Evolutionary conservation across 2,888 invertebrate species (phyloP), one percentile per base, ranked within the genome.

Genomic region (Lacanobia oleracea): DNA sequence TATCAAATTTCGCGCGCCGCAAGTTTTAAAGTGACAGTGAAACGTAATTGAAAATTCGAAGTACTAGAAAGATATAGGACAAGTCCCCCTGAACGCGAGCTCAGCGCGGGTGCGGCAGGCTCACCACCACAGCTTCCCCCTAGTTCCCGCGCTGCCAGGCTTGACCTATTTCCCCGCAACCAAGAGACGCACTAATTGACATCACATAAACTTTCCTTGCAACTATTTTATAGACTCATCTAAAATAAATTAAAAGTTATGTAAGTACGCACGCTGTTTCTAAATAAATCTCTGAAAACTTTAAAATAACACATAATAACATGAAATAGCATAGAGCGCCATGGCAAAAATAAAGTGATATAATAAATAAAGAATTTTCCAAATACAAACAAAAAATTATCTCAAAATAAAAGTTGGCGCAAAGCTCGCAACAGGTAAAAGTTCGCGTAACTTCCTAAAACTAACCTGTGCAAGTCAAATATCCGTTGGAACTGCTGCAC

Each of bases 131-230:
- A 67, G 57, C 51, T 51, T 53, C 77, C 73, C 51, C 68, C 51
- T 37, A 59, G 45, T 12, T 43, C 63, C 65, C 72, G 60, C 53
- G 67, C 65, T 63, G 21, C 66, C 54, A 72, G 61, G 43, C 72
- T 78, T 77, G 86, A 85, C 84, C 86, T 84, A 85, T 72, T 86
- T 86, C 50, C 71, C 40, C 57, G 72, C 59, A 77, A 77, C 72
- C 65, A 70, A 75, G 67, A 72, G 75, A 83, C 73, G 67, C 78
- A 74, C 73, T 83, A 78, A 75, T 74, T 77, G 69, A 68, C 70
- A 70, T 69, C 75, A 73, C 65, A 68, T 66, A 61, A 64, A 82
- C 60, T 73, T 72, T 54, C 16, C 51, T 59, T 57, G 62, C 59
- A 64, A 65, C 62, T 67, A 70, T 68, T 65, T 61, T 50, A 53